A percentile compares a stretch with the other conserved stretches of the same genome.
phyloP scores from a whole-genome alignment of 2,113 vertebrate genomes.

The Datnioides undecimradiatus region DNA sequence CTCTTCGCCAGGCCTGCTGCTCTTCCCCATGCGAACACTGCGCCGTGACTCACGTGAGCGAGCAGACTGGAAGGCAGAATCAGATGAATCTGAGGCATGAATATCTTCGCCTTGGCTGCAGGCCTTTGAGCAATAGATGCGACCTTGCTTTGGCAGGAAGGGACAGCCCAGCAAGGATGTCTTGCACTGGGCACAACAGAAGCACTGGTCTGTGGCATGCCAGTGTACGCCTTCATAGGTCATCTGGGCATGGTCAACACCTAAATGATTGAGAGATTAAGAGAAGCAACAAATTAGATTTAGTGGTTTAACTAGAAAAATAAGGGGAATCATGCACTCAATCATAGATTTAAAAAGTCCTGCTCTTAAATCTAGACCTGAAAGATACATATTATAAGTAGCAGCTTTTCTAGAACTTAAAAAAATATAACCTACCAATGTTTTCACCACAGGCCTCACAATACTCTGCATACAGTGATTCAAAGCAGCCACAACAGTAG shows the following conservation, averaged over 20 bases:
- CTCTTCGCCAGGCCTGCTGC: slow-evolving; percentile 90
- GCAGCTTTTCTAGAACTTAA: neutral
- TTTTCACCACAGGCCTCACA: slow-evolving; percentile 96
- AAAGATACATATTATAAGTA: no score
- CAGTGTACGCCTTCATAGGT: slow-evolving; percentile 96
- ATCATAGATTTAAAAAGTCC: no score
- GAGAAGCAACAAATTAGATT: no score
- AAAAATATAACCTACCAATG: slow-evolving; percentile 87
- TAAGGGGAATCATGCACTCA: no score
- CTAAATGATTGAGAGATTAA: slow-evolving; percentile 69
- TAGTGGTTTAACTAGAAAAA: no score
- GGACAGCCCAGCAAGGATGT: slow-evolving; percentile 93
- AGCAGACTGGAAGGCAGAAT: slow-evolving; percentile 95
- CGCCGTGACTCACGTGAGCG: slow-evolving; percentile 91
- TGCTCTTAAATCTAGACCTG: no score
- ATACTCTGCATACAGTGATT: slow-evolving; percentile 94
- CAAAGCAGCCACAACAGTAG: slow-evolving; percentile 94
- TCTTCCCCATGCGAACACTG: slow-evolving; percentile 93
- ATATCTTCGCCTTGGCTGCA: slow-evolving; percentile 94
- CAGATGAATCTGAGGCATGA: slow-evolving; percentile 93
- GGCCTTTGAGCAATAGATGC: slow-evolving; percentile 95
- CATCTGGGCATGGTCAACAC: slow-evolving; percentile 98
- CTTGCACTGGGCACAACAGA: slow-evolving; percentile 95
- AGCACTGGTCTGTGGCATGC: slow-evolving; percentile 96
- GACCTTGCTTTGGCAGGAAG: slow-evolving; percentile 95